phyloP scores from a whole-genome alignment of 2,113 vertebrate genomes.

The Gymnobelideus leadbeateri region DNA sequence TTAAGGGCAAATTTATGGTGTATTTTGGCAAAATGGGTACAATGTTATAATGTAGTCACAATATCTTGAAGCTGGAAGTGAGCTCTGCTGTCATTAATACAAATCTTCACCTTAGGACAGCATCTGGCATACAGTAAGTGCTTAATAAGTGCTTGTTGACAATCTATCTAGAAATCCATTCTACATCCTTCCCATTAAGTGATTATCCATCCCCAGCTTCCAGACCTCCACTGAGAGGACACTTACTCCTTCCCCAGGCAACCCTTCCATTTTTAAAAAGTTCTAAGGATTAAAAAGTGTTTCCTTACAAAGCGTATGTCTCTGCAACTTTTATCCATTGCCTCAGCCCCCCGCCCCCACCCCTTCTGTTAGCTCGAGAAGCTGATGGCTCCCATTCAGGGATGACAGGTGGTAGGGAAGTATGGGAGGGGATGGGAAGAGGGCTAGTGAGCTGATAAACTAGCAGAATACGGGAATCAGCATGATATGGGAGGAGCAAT shows the following conservation, averaged over 20 bases:
- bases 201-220: neutral
- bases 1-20: neutral
- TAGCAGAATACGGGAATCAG: neutral
- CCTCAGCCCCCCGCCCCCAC: neutral
- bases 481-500: neutral
- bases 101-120: neutral
- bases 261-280: neutral
- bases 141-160: neutral
- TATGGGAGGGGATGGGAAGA: neutral
- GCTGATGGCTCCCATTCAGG: neutral
- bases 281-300: neutral
- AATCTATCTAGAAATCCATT: neutral
- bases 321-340: neutral
- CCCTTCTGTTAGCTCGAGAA: neutral
- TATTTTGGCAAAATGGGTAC: neutral
- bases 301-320: neutral
- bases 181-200: neutral
- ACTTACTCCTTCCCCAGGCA: neutral
- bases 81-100: neutral
- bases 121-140: neutral
- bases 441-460: neutral
- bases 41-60: neutral
- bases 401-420: neutral
- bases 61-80: neutral
- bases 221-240: neutral